Percentiles rank a stretch among this genome's conserved stretches.
These are phyloP conservation scores for Enteromius fasciolatus DNA, from an alignment of 2,797 vertebrate species.

Conservation along the genomic window DNA sequence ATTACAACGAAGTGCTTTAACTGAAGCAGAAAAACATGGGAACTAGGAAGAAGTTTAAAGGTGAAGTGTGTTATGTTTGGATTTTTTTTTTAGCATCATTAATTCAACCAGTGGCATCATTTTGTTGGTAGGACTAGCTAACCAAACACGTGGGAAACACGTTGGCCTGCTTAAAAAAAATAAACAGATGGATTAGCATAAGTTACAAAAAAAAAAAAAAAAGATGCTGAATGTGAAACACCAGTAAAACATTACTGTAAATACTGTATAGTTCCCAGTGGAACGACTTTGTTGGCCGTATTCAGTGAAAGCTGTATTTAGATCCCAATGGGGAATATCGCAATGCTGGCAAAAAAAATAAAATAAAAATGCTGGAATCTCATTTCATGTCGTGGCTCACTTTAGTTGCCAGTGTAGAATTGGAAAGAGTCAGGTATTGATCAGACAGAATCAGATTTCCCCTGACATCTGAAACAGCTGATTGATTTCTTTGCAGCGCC, in stretches of 20 bases:
- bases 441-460: constrained; percentile 57
- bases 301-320: not conserved
- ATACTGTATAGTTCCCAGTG: not conserved
- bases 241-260: not conserved
- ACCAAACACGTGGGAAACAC: not conserved
- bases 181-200: not conserved
- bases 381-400: constrained; percentile 13
- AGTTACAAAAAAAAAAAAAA: not conserved
- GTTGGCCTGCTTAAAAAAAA: not conserved
- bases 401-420: constrained; percentile 30
- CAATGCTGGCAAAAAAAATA: not conserved
- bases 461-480: constrained; percentile 52
- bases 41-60: not conserved
- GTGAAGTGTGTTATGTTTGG: not conserved
- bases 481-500: constrained; percentile 51
- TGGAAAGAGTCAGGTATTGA: constrained; percentile 41
- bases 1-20: not conserved
- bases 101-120: not conserved
- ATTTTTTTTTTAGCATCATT: not conserved
- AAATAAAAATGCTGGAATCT: constrained; percentile 34
- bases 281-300: not conserved
- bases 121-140: not conserved
- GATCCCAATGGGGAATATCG: not conserved
- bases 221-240: constrained; percentile 5
- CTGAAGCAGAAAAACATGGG: not conserved